Conservation (phyloP, 2,888 invertebrate species). For the Smittia aterrima region DNA sequence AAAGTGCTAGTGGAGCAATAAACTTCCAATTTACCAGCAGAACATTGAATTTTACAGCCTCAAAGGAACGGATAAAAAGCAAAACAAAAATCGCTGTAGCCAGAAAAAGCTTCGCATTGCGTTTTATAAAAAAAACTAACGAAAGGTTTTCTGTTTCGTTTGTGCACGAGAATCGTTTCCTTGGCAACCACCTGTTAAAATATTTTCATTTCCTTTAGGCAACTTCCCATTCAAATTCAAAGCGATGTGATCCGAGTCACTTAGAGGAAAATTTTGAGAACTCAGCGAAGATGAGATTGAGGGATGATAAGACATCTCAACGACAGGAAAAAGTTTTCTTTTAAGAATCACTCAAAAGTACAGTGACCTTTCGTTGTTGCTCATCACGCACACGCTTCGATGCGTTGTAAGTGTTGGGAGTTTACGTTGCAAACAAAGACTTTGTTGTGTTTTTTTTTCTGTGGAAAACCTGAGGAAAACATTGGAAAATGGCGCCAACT, state of each 20-base stretch:
- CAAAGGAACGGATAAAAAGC: not conserved
- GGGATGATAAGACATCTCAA: not conserved
- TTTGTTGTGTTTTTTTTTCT: too few species aligned
- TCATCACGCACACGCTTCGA: not conserved
- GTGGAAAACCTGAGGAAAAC: too few species aligned
- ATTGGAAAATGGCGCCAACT: constrained; percentile 1
- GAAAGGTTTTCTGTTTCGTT: not conserved
- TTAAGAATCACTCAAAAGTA: not conserved
- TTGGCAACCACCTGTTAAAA: constrained; percentile 42
- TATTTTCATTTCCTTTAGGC: constrained; percentile 26
- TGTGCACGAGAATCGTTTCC: constrained; percentile 6
- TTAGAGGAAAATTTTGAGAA: not conserved
- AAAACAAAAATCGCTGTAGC: not conserved
- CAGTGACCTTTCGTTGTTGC: constrained; percentile 10
- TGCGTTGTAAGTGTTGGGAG: not conserved
- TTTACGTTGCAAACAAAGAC: not conserved
- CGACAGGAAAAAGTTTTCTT: not conserved
- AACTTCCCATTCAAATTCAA: not conserved
- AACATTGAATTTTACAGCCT: not conserved
- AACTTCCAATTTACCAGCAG: not conserved
- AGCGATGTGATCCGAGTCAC: constrained; percentile 8
- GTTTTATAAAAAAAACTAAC: not conserved
- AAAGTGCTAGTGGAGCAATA: not conserved
- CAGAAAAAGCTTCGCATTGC: not conserved
- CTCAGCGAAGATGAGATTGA: not conserved